Conservation (phyloP, 1,140 invertebrate species). For the Mylabris phalerata region DNA sequence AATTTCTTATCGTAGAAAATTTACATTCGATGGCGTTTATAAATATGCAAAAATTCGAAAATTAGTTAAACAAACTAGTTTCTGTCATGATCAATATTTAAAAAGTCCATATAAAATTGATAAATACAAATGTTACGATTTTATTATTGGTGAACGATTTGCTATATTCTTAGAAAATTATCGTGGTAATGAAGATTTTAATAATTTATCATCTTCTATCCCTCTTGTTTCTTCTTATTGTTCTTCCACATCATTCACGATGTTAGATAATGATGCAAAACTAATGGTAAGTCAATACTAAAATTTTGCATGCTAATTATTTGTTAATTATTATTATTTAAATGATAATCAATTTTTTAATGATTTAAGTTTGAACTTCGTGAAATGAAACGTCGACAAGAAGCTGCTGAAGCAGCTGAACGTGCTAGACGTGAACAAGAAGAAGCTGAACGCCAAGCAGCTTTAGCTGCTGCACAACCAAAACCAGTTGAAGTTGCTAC, state of each 20-base stretch:
- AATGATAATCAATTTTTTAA: no score
- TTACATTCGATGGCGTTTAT: slow-evolving; percentile 39
- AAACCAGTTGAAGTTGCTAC: slow-evolving; percentile 41
- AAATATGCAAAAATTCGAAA: slow-evolving; percentile 25
- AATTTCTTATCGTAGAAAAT: slow-evolving; percentile 34
- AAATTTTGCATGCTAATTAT: no score
- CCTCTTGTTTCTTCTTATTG: no score
- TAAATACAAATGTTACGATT: slow-evolving; percentile 18
- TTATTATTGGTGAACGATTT: slow-evolving; percentile 23
- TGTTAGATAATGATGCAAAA: no score
- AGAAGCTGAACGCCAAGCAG: slow-evolving; percentile 56
- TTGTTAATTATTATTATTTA: no score
- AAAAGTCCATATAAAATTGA: slow-evolving; percentile 10
- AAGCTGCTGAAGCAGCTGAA: slow-evolving; percentile 69
- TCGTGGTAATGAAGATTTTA: background rate
- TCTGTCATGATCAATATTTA: slow-evolving; percentile 24
- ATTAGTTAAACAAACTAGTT: slow-evolving; percentile 18
- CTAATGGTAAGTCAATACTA: no score
- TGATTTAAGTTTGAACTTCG: slow-evolving; percentile 87
- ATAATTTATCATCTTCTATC: no score
- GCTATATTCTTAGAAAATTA: slow-evolving; percentile 14
- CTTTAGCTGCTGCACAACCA: slow-evolving; percentile 42
- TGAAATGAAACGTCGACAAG: slow-evolving; percentile 84
- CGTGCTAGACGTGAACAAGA: slow-evolving; percentile 64
- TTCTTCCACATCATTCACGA: no score